Base-by-base conservation (phyloP, 1,140 invertebrate species). In the Nasonia giraulti region DNA sequence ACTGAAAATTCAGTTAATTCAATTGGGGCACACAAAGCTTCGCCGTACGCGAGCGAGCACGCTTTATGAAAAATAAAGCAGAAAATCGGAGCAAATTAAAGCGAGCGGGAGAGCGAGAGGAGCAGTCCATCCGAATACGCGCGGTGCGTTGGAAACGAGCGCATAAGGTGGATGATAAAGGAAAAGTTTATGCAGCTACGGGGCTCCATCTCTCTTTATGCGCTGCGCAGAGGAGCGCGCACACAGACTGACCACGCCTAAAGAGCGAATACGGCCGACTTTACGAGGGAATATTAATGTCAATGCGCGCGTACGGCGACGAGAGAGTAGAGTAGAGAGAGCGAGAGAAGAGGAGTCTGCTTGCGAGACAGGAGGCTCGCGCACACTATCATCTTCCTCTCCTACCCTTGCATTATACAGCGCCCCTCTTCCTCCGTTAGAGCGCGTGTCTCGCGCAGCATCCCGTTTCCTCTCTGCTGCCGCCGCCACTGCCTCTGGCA, bases 211-310 rank as follows among this genome's bases (percentile, higher is more conserved):
- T 27, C 8, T 47, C 1, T 47, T 37, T 7, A 80, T n/a, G 37
- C 27, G 27, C 27, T 27, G 27, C 27, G 27, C 79, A 68, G 66
- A 68, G 66, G 10, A 27, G 23, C 7, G 55, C 14, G 6, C 12
- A 44, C 7, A 20, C n/a, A 68, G 27, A 4, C 66, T 78, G 80
- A 79, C 88, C 89, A 89, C 89, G 88, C 88, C 88, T 89, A 88
- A 87, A 85, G 87, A 88, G 84, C 82, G 73, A 83, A 50, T 62
- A 78, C 71, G 47, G 50, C 50, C 82, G 87, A 84, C 87, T 88
- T 89, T 87, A 87, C 88, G 84, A 85, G 74, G 62, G 87, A 90
- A 90, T 89, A 90, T 90, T 89, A 90, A 90, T 90, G 88, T 47
- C 85, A 80, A 84, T 87, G 86, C 84, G 84, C 84, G 87, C 83